Conservation (phyloP, 2,888 invertebrate species). For the Watsonalla binaria region DNA sequence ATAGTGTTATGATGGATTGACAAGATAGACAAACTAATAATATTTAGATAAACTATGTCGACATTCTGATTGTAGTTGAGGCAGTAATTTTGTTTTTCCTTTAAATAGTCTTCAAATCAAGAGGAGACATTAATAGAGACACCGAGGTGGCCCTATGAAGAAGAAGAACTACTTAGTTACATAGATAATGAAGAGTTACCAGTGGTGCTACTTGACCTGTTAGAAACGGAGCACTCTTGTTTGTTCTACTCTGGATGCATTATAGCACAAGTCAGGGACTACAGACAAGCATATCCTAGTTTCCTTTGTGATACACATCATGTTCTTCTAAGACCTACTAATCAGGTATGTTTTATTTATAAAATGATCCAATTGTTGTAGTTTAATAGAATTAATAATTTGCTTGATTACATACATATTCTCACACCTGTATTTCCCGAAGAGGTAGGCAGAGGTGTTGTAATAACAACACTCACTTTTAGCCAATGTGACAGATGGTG, state of each 20-base stretch:
- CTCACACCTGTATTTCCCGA: no score
- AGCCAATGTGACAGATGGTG: no score
- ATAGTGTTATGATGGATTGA: no score
- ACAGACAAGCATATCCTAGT: constrained; percentile 88
- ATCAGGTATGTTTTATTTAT: no score
- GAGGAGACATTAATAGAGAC: constrained; percentile 87
- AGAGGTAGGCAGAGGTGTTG: no score
- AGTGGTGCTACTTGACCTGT: constrained; percentile 88
- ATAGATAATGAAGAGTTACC: constrained; percentile 95
- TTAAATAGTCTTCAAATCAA: constrained; percentile 46
- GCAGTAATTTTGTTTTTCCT: constrained; percentile 7
- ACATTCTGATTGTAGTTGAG: neutral
- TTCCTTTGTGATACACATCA: constrained; percentile 90
- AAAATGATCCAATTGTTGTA: no score
- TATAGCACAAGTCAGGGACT: constrained; percentile 93
- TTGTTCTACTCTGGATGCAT: constrained; percentile 95
- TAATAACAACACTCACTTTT: no score
- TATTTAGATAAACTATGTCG: no score
- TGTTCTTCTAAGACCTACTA: constrained; percentile 91
- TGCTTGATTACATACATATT: no score
- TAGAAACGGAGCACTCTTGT: constrained; percentile 90
- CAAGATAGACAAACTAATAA: no score
- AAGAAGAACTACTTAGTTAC: constrained; percentile 91
- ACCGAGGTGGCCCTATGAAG: constrained; percentile 91
- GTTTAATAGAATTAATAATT: no score